A percentile compares a stretch with the other conserved stretches of the same genome.
Evolutionary conservation across 2,797 vertebrate species (phyloP).

Genomic region (Bovichtus diacanthus): DNA sequence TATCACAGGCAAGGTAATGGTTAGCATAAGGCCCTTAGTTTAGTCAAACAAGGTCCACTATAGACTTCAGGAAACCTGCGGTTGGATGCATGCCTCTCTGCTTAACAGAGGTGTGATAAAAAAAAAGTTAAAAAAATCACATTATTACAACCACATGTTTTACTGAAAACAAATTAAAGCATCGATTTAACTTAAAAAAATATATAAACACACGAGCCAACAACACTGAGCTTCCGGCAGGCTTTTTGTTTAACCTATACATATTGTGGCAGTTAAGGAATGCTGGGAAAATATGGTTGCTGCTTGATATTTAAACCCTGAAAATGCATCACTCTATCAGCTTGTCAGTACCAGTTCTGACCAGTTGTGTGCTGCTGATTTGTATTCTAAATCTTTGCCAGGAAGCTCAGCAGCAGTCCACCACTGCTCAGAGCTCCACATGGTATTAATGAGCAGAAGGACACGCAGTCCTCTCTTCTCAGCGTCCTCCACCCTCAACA

Average conservation of each 20-base stretch:
- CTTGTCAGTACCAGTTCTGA: slow-evolving; percentile 50
- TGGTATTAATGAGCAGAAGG: slow-evolving; percentile 75
- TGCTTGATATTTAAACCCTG: slow-evolving; percentile 13
- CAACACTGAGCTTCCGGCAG: background rate
- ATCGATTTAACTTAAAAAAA: slow-evolving; percentile 43
- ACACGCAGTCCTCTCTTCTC: slow-evolving; percentile 59
- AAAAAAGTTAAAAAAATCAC: too few species aligned
- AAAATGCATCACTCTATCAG: slow-evolving; percentile 3
- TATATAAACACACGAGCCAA: background rate
- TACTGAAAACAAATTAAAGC: slow-evolving; percentile 31
- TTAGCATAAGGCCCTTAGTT: background rate
- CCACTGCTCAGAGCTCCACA: slow-evolving; percentile 57
- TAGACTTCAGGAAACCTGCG: slow-evolving; percentile 3
- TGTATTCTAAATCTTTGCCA: slow-evolving; percentile 61
- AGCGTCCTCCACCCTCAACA: slow-evolving; percentile 36
- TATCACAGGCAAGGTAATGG: background rate
- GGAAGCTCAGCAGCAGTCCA: slow-evolving; percentile 61
- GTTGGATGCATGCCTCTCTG: slow-evolving; percentile 6
- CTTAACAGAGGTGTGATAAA: slow-evolving; percentile 47
- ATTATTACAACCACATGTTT: slow-evolving; percentile 54
- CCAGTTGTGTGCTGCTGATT: slow-evolving; percentile 57
- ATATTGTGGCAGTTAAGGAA: background rate
- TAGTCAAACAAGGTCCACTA: background rate
- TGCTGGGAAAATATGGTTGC: slow-evolving; percentile 13
- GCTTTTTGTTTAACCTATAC: slow-evolving; percentile 2